phyloP scores from a whole-genome alignment of 2,113 vertebrate genomes.

The Albula glossodonta region DNA sequence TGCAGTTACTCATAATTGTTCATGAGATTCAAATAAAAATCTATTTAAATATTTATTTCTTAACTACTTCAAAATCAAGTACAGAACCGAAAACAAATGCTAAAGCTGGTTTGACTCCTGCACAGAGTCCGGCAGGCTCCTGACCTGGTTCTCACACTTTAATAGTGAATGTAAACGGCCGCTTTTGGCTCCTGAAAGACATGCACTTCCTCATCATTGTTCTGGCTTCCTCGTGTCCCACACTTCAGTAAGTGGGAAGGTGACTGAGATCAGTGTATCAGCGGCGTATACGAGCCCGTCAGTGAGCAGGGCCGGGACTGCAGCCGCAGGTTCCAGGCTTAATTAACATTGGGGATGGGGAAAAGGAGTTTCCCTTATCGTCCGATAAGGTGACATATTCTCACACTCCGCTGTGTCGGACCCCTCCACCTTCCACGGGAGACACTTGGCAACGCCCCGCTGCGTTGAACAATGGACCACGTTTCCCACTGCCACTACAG shows the following conservation, averaged over 20 bases:
- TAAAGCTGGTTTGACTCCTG: not conserved
- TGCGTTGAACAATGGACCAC: constrained; percentile 46
- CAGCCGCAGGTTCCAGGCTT: constrained; percentile 35
- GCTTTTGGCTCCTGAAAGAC: constrained; percentile 41
- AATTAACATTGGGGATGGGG: constrained; percentile 35
- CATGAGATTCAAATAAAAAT: not conserved
- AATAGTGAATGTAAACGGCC: constrained; percentile 35
- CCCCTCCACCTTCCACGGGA: constrained; percentile 31
- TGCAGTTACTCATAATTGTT: not conserved
- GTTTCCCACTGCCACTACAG: constrained; percentile 45
- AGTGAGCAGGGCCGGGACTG: constrained; percentile 24
- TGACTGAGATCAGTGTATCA: not conserved
- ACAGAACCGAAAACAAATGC: not conserved
- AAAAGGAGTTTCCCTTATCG: constrained; percentile 34
- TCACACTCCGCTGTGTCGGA: constrained; percentile 50
- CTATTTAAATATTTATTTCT: not conserved
- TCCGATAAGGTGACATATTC: constrained; percentile 58
- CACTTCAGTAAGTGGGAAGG: constrained; percentile 11
- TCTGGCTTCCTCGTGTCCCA: constrained; percentile 53
- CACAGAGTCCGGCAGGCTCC: not conserved
- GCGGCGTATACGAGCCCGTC: constrained; percentile 32
- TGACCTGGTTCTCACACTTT: constrained; percentile 34
- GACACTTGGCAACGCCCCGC: constrained; percentile 49
- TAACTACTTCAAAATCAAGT: not conserved
- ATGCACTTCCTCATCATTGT: constrained; percentile 68